Base-by-base conservation (phyloP, 2,888 invertebrate genomes). In the Hybos culiciformis region DNA sequence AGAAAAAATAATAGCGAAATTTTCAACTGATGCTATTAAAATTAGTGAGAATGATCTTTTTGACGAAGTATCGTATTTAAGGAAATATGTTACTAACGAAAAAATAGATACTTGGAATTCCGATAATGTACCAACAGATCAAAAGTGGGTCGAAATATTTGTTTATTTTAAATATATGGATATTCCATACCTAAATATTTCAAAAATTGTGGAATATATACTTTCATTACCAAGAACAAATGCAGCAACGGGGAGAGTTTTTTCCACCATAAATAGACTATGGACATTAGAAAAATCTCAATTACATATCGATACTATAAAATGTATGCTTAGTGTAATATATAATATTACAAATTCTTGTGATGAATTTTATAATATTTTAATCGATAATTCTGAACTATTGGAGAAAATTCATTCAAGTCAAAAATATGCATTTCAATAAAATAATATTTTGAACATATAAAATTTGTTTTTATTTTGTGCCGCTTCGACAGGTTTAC, bases 121-220 rank as follows among this genome's bases (percentile, higher is more conserved):
- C 4, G 18, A 31, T 20, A 33, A 41, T 32, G 18, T 31, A 12
- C n/a, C 20, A 8, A 17, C 23, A 12, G 40, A 24, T 41, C 5
- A 37, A 41, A 37, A 33, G 18, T 45, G 34, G 37, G 32, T 38
- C 18, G 41, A 42, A 19, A 31, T 42, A 11, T 42, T 42, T 34
- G 21, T 26, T 20, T 11, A 38, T 32, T 41, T 45, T 19, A 15
- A 14, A 9, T 17, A 5, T 9, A 33, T 18, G 6, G 11, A 33
- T 9, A 33, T 33, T 33, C 8, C 33, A 33, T 33, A 18, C 19
- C 5, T 18, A 17, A 33, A 33, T 33, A 18, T 33, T 2, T 9
- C 19, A 33, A 33, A 33, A 33, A 33, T 33, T 18, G 12, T 33
- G 12, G 33, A 33, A 33, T 18, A 18, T 17, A 18, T 17, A 18